These are phyloP conservation scores for Neosalanx taihuensis DNA, from an alignment of 2,797 vertebrate genomes.

Conservation along the genomic window DNA sequence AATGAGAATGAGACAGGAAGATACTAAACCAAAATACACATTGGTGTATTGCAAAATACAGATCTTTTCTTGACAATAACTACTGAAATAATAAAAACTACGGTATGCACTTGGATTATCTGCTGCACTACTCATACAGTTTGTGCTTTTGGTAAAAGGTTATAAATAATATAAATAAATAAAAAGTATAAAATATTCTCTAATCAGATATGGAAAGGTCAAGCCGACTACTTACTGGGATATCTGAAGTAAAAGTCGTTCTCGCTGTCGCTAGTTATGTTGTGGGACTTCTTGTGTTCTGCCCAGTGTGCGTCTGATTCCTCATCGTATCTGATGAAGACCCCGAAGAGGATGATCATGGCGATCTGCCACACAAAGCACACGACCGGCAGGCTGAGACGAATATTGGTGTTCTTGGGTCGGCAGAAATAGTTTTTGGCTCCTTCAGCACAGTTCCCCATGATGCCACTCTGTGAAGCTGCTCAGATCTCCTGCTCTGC, in stretches of 20 bases:
- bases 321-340: conserved; percentile 83
- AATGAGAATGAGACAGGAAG: not conserved
- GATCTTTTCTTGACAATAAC: not conserved
- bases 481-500: conserved; percentile 18
- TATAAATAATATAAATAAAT: too few relatives aligned
- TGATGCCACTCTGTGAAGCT: conserved; percentile 33
- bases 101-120: not conserved
- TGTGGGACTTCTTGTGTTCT: conserved; percentile 43
- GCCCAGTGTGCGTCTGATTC: conserved; percentile 79
- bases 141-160: too few relatives aligned
- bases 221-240: conserved; percentile 84
- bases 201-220: not conserved
- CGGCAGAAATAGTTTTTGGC: conserved; percentile 33
- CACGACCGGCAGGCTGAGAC: conserved; percentile 79
- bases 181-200: too few relatives aligned
- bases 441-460: conserved; percentile 61
- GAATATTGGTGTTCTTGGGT: conserved; percentile 79
- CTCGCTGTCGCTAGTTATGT: conserved; percentile 79
- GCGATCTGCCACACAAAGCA: conserved; percentile 85
- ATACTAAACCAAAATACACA: not conserved
- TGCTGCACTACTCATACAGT: too few relatives aligned
- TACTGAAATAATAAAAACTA: not conserved
- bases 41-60: not conserved
- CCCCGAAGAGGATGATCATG: conserved; percentile 88
- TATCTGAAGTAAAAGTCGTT: conserved; percentile 98